These are phyloP conservation scores for Apeltes quadracus DNA, from an alignment of 2,113 vertebrate species.

Conservation along the genomic window DNA sequence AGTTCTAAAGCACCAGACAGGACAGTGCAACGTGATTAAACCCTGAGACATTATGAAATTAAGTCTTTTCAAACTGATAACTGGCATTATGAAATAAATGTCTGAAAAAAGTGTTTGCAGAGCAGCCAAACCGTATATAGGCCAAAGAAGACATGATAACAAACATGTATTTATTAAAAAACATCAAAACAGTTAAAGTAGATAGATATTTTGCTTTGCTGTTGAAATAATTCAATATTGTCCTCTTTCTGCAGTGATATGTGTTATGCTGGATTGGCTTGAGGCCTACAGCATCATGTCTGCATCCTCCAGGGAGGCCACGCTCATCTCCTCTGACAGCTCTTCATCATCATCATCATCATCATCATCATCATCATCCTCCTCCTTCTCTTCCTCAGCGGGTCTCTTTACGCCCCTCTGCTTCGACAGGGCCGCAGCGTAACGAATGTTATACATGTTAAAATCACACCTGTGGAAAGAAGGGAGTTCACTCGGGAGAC, in stretches of 20 bases:
- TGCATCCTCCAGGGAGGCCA: constrained; percentile 61
- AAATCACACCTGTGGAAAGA: constrained; percentile 87
- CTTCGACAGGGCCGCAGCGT: constrained; percentile 83
- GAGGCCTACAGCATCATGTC: constrained; percentile 59
- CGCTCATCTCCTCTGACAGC: constrained; percentile 64
- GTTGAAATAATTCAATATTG: constrained; percentile 16
- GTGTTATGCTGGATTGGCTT: not conserved
- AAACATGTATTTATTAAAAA: constrained; percentile 56
- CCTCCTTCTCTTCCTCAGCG: constrained; percentile 32
- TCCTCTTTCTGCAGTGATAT: not conserved
- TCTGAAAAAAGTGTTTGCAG: not conserved
- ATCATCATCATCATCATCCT: constrained; percentile 36
- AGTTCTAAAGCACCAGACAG: too few relatives aligned
- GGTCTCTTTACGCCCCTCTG: constrained; percentile 87
- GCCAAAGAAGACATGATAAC: not conserved
- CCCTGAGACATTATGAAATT: too few relatives aligned
- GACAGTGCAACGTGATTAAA: too few relatives aligned
- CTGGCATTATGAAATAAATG: too few relatives aligned
- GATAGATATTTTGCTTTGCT: constrained; percentile 6
- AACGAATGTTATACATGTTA: constrained; percentile 92
- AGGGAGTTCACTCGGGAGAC: not conserved
- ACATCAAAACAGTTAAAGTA: constrained; percentile 41
- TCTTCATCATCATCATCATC: constrained; percentile 51
- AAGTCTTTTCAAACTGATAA: too few relatives aligned
- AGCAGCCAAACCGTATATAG: not conserved